Evolutionary conservation across 2,888 invertebrate genomes (phyloP).

Genomic region (Omphaloscelis lunosa): DNA sequence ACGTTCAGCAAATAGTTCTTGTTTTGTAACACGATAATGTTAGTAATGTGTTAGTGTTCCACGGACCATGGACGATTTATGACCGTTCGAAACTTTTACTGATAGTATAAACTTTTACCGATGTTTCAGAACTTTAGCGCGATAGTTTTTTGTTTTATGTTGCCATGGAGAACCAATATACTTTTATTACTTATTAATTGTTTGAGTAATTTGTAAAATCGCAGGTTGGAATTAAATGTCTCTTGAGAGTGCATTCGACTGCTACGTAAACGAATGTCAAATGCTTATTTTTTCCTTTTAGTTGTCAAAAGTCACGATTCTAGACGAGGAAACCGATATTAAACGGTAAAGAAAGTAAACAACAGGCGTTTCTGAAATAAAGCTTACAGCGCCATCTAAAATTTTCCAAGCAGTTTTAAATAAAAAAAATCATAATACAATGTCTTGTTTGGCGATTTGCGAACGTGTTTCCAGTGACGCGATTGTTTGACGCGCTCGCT

Average conservation of each 20-base stretch:
- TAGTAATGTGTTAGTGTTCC: slow-evolving; percentile 27
- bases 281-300: neutral
- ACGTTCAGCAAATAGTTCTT: slow-evolving; percentile 10
- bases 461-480: too few relatives aligned
- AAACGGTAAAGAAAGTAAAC: neutral
- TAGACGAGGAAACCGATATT: neutral
- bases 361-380: neutral
- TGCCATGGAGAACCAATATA: neutral
- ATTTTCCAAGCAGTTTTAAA: neutral
- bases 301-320: neutral
- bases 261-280: neutral
- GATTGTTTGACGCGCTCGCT: too few relatives aligned
- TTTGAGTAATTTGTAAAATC: too few relatives aligned
- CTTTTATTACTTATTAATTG: neutral
- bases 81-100: slow-evolving; percentile 59
- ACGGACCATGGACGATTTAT: slow-evolving; percentile 36
- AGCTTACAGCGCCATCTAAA: neutral
- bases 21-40: slow-evolving; percentile 9
- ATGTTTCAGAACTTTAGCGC: slow-evolving; percentile 42
- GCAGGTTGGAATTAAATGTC: neutral
- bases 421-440: neutral
- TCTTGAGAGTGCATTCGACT: neutral
- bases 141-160: slow-evolving; percentile 23
- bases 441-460: neutral
- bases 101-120: slow-evolving; percentile 59